phyloP scores from a whole-genome alignment of 2,888 invertebrate genomes.

The Belgica antarctica region DNA sequence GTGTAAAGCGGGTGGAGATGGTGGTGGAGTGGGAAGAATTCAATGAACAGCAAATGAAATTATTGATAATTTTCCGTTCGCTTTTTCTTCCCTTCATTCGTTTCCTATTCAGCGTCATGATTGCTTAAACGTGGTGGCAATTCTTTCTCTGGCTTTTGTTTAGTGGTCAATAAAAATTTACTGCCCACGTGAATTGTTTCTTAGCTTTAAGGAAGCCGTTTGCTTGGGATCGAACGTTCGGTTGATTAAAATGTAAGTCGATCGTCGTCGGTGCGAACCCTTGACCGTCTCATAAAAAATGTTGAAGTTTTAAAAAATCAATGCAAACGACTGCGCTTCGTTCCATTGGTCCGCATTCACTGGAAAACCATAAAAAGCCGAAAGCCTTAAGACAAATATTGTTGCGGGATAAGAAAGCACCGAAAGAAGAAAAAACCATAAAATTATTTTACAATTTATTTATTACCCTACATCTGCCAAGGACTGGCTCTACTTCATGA shows the following conservation, averaged over 20 bases:
- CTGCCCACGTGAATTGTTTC: no score
- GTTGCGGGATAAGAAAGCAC: not conserved
- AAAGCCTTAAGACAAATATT: constrained; percentile 6
- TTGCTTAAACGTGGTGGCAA: not conserved
- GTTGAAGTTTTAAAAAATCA: not conserved
- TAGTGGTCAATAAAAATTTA: not conserved
- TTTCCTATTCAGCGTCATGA: no score
- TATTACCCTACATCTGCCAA: constrained; percentile 36
- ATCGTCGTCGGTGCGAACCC: not conserved
- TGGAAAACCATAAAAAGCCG: constrained; percentile 24
- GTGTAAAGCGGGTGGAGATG: not conserved
- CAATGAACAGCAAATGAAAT: constrained; percentile 41
- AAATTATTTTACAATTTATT: constrained; percentile 42
- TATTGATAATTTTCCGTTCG: constrained; percentile 32
- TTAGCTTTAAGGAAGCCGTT: no score
- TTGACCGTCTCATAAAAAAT: constrained; percentile 5
- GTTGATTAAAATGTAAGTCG: not conserved
- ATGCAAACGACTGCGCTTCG: constrained; percentile 10
- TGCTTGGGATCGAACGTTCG: not conserved
- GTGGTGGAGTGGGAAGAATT: constrained; percentile 16
- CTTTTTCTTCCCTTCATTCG: no score
- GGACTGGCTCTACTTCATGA: no score
- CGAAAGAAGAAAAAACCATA: constrained; percentile 26
- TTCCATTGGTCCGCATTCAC: no score
- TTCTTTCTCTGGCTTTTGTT: not conserved